These are phyloP conservation scores for Monochamus saltuarius DNA, from an alignment of 1,140 invertebrate genomes.

Conservation along the genomic window DNA sequence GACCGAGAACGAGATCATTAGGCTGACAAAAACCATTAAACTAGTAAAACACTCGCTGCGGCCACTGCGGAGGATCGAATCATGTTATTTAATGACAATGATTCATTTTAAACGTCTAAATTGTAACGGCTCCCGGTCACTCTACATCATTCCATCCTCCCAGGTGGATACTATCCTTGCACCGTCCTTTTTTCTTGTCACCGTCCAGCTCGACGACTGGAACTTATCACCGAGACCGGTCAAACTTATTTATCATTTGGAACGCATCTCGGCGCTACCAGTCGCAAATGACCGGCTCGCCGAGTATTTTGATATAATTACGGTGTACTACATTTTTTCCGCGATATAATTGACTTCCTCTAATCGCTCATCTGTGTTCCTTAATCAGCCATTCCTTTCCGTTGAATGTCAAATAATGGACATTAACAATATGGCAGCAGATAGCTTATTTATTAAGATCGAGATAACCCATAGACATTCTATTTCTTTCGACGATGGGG, in stretches of 20 bases:
- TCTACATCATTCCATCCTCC: conserved; percentile 19
- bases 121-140: conserved; percentile 21
- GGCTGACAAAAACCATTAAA: conserved; percentile 18
- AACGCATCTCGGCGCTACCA: not conserved
- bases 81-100: conserved; percentile 26
- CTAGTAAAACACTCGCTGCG: conserved; percentile 21
- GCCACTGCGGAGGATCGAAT: conserved; percentile 21
- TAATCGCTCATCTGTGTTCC: no score
- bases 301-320: no score
- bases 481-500: no score
- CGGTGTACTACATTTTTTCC: no score
- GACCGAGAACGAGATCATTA: conserved; percentile 25
- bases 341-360: no score
- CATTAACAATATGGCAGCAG: no score
- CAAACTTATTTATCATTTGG: conserved; percentile 19
- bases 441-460: no score
- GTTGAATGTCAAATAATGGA: no score
- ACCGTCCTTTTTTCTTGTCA: conserved; percentile 10
- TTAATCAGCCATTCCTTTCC: no score
- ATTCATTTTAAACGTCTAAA: conserved; percentile 25
- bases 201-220: conserved; percentile 17
- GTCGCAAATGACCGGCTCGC: no score
- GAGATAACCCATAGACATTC: no score
- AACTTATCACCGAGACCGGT: conserved; percentile 19
- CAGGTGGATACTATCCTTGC: conserved; percentile 14